Base-by-base conservation (phyloP, 2,797 vertebrate species). In the Bradypodion ventrale region DNA sequence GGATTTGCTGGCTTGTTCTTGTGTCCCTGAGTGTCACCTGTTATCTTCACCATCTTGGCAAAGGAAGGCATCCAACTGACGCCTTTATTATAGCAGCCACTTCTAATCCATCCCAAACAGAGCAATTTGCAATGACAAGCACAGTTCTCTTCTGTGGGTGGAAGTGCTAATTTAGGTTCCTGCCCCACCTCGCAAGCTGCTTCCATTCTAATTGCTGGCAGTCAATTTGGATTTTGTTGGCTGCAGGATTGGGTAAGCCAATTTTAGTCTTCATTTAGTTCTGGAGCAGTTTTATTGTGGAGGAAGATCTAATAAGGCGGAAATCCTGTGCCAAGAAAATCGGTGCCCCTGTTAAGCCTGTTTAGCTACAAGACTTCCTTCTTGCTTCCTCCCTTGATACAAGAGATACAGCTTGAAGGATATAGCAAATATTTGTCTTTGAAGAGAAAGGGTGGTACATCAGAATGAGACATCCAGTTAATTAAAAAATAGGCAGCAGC, bases 1-100 rank as follows among this genome's bases (percentile, higher is more conserved):
- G 52, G 37, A 29, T 35, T n/a, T 4, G 12, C 4, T n/a, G 37
- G 7, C 5, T 46, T 1, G 42, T 27, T n/a, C 78, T 29, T 12
- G 65, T 0, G 0, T 32, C 29, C 37, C 3, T 4, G 42, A 74
- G 70, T 2, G 19, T 19, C 1, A 2, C 10, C 63, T 49, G 0
- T 12, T 82, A 12, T n/a, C 42, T 7, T n/a, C 1, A 27, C 42
- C 1, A 2, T 0, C 62, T 37, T 0, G 0, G 49, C 0, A 16
- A 75, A 1, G 0, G 9, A 1, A 0, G 59, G 60, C 40, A 13
- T 29, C 0, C 7, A 63, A 49, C 40, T 3, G 74, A 76, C 76
- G n/a, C n/a, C 83, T 49, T 83, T 1, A 0, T 19, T 1, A 35
- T 42, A 25, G 44, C 35, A 40, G 66, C 69, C 56, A 27, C 42